Conservation (phyloP, 1,140 invertebrate genomes). For the Lethrus apterus region DNA sequence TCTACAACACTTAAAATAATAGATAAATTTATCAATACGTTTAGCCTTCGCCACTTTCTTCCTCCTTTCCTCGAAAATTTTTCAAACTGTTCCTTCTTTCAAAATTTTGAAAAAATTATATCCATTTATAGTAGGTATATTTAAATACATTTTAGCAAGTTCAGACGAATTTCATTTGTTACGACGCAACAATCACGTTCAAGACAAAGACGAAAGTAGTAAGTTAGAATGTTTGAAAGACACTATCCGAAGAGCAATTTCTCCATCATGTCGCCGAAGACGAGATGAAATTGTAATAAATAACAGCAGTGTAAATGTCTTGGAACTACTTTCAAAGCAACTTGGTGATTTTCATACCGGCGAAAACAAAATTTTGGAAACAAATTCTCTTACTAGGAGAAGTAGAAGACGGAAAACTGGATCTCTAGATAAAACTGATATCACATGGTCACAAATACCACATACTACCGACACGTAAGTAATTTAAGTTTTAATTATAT, state of each 20-base stretch:
- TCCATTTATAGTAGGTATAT: background rate
- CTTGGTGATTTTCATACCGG: conserved; percentile 24
- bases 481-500: background rate
- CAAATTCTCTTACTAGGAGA: conserved; percentile 29
- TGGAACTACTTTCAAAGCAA: conserved; percentile 30
- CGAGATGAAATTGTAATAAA: conserved; percentile 41
- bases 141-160: background rate
- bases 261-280: conserved; percentile 25
- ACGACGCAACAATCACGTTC: background rate
- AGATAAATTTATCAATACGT: no score
- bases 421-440: conserved; percentile 33
- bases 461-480: conserved; percentile 20
- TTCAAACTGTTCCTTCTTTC: no score
- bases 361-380: conserved; percentile 29
- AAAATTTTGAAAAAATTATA: no score
- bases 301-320: conserved; percentile 33
- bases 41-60: no score
- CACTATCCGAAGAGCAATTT: conserved; percentile 24
- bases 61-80: no score
- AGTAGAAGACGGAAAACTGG: conserved; percentile 28
- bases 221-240: conserved; percentile 23
- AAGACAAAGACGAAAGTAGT: background rate
- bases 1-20: no score
- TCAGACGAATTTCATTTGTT: conserved; percentile 3
- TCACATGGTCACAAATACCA: conserved; percentile 24